Evolutionary conservation across 2,797 vertebrate species (phyloP).

Genomic region (Pangasius mekongensis): DNA sequence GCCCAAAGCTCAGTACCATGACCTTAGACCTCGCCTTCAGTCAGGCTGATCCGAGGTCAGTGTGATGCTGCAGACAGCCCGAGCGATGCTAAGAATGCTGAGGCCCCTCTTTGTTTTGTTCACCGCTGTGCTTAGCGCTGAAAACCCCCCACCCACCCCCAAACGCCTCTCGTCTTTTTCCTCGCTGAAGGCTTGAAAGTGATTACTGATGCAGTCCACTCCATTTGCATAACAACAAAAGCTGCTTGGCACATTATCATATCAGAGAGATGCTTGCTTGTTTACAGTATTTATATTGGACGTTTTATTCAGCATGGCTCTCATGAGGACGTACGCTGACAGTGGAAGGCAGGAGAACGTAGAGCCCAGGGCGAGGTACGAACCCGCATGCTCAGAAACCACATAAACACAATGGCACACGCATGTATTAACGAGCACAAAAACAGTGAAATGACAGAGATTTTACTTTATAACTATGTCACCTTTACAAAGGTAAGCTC

Average conservation of each 20-base stretch:
- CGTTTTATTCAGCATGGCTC: conserved; percentile 70
- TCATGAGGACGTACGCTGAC: conserved; percentile 64
- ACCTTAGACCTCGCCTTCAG: conserved; percentile 28
- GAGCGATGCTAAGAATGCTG: conserved; percentile 32
- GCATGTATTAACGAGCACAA: conserved; percentile 24
- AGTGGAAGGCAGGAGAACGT: conserved; percentile 52
- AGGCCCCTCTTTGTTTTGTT: conserved; percentile 39
- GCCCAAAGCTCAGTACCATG: conserved; percentile 24
- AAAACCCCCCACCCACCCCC: no score
- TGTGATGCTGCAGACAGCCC: conserved; percentile 23
- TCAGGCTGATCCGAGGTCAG: conserved; percentile 39
- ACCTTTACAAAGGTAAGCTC: conserved; percentile 27
- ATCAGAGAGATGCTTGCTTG: conserved; percentile 76
- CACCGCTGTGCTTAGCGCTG: background rate
- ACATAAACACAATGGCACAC: conserved; percentile 10
- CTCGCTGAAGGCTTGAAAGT: conserved; percentile 75
- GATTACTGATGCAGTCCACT: conserved; percentile 76
- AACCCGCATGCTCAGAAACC: conserved; percentile 19
- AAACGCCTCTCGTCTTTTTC: conserved; percentile 40
- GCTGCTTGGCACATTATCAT: conserved; percentile 75
- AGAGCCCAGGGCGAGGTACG: conserved; percentile 40
- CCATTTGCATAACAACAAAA: conserved; percentile 81
- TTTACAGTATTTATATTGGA: conserved; percentile 72
- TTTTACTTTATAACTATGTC: conserved; percentile 23
- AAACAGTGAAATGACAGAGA: conserved; percentile 21